Evolutionary conservation across 2,113 vertebrate species (phyloP).

Genomic region (Engraulis encrasicolus): DNA sequence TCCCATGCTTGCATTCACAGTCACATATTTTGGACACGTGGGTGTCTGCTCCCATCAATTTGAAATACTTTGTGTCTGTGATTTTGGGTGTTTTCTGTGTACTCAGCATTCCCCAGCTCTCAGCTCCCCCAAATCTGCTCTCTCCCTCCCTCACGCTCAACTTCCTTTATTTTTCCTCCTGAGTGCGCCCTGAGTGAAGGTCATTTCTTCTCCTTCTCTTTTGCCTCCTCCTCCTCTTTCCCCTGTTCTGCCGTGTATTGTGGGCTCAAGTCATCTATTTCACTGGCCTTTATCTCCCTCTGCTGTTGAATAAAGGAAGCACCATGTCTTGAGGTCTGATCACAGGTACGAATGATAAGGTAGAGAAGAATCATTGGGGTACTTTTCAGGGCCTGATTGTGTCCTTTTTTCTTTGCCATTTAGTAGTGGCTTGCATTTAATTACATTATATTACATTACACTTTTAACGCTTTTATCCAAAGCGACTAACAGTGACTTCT

Average conservation of each 20-base stretch:
- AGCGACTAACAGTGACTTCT: too few species aligned
- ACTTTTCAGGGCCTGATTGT: not conserved
- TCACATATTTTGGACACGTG: too few species aligned
- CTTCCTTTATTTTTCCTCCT: not conserved
- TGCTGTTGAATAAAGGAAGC: not conserved
- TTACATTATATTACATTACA: too few species aligned
- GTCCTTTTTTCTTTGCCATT: not conserved
- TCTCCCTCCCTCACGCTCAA: not conserved
- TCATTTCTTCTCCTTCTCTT: not conserved
- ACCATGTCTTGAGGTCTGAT: not conserved
- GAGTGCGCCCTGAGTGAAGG: slow-evolving; percentile 1
- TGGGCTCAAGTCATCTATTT: not conserved
- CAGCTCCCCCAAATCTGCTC: not conserved
- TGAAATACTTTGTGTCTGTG: too few species aligned
- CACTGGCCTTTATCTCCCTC: not conserved
- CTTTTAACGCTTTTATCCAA: too few species aligned
- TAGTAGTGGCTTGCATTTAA: too few species aligned
- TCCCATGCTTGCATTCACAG: too few species aligned
- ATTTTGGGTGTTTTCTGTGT: not conserved
- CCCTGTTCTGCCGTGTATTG: not conserved
- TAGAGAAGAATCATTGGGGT: too few species aligned
- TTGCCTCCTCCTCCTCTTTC: not conserved
- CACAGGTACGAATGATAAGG: too few species aligned
- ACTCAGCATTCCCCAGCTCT: not conserved
- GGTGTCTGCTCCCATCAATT: too few species aligned